Evolutionary conservation across 2,888 invertebrate species (phyloP), one percentile per base, ranked within the genome.

Genomic region (Lamproptera curius): DNA sequence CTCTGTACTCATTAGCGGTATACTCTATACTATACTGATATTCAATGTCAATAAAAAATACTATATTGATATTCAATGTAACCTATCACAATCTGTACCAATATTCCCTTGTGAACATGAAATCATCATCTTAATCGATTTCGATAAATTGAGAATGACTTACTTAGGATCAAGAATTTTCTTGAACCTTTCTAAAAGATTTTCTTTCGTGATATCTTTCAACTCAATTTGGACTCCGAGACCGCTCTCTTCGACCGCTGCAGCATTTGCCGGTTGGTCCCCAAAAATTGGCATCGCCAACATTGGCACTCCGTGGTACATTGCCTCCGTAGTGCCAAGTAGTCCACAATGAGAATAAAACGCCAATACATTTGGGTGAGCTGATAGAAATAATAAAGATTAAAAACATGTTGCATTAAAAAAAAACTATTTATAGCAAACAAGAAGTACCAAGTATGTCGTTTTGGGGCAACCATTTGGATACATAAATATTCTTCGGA

Each of bases 391-490:
- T 28, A 28, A 28, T 10, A 2, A 2, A 28, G n/a, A 28, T 28
- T 2, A 8, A 28, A 28, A n/a, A 28, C 2, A 9, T 28, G 9
- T 9, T 28, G 10, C 9, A 28, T 10, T 10, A 28, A 28, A 28
- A 38, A 38, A n/a, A 14, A 14, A 40, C 28, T 35, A 34, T 23
- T 8, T 15, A 36, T 16, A n/a, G 13, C 11, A n/a, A 33, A 2
- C 16, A 23, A 39, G 28, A 35, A 39, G 5, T 47, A 93, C 93
- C 90, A 53, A 94, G 76, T 56, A 94, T 89, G 64, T 93, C 93
- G 51, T 90, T 88, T 69, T 94, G 94, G 0, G 94, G 93, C 63
- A 93, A 67, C 94, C 94, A 94, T 50, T 88, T 89, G 34, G 83
- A 84, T 4, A 90, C 71, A 67, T 89, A 89, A 8, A 94, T 80